These are phyloP conservation scores for Digitonthophagus gazella DNA, from an alignment of 2,888 invertebrate genomes.

Conservation along the genomic window DNA sequence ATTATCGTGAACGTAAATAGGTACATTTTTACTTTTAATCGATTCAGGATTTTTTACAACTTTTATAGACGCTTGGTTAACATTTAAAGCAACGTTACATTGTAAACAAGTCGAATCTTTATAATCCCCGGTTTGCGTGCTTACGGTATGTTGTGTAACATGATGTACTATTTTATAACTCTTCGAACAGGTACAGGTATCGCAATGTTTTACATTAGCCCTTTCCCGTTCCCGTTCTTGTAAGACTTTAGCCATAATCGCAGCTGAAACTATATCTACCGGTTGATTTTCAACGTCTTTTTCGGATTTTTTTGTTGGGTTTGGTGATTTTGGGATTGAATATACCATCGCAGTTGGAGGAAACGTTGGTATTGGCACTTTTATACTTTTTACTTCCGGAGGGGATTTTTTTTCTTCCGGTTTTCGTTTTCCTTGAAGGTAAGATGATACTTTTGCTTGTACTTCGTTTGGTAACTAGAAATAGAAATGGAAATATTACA, in stretches of 20 bases:
- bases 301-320: slow-evolving; percentile 46
- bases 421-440: slow-evolving; percentile 64
- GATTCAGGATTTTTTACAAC: slow-evolving; percentile 37
- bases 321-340: slow-evolving; percentile 54
- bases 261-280: slow-evolving; percentile 78
- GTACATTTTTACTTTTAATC: slow-evolving; percentile 33
- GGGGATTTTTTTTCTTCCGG: slow-evolving; percentile 50
- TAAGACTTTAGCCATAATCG: slow-evolving; percentile 87
- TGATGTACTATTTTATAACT: slow-evolving; percentile 55
- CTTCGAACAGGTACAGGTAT: slow-evolving; percentile 72
- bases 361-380: slow-evolving; percentile 75
- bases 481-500: slow-evolving; percentile 37
- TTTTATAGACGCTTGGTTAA: slow-evolving; percentile 33
- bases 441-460: slow-evolving; percentile 83
- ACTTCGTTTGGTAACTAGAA: slow-evolving; percentile 84
- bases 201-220: slow-evolving; percentile 77
- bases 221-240: slow-evolving; percentile 82
- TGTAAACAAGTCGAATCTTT: slow-evolving; percentile 57
- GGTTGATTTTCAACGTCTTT: slow-evolving; percentile 62
- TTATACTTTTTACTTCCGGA: slow-evolving; percentile 62
- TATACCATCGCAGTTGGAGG: slow-evolving; percentile 85
- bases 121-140: slow-evolving; percentile 65
- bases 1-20: slow-evolving; percentile 35
- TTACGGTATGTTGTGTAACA: slow-evolving; percentile 59
- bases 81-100: slow-evolving; percentile 52